Conservation (phyloP, 2,888 invertebrate species). For the Andrena bucephala region DNA sequence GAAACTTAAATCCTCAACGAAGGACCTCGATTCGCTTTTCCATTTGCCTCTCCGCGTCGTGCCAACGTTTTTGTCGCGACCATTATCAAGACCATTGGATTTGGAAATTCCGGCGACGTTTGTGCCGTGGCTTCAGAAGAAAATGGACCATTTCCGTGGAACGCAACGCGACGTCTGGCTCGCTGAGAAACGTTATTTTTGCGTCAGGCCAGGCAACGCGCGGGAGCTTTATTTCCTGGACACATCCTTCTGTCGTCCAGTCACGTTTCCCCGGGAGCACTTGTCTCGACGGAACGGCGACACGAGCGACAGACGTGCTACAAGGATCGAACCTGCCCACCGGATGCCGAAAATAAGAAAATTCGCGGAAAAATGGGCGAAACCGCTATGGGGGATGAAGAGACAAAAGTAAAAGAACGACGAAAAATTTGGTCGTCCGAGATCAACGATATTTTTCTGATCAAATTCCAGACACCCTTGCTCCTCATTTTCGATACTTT, state of each 20-base stretch:
- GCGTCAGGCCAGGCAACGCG: constrained; percentile 5
- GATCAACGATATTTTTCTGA: neutral
- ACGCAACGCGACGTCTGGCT: constrained; percentile 16
- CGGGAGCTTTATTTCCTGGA: constrained; percentile 55
- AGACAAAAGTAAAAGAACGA: neutral
- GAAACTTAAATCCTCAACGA: neutral
- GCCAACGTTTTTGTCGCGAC: constrained; percentile 33
- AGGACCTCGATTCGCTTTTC: neutral
- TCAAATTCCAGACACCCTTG: neutral
- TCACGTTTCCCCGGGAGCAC: constrained; percentile 66
- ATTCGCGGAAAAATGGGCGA: constrained; percentile 25
- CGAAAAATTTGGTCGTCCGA: neutral
- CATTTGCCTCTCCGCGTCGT: constrained; percentile 6
- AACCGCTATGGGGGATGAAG: neutral
- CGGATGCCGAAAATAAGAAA: constrained; percentile 59
- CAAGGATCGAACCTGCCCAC: constrained; percentile 41
- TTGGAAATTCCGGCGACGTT: constrained; percentile 36
- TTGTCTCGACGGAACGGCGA: constrained; percentile 65
- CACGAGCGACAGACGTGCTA: constrained; percentile 34
- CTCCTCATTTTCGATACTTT: neutral
- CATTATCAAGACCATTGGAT: constrained; percentile 47
- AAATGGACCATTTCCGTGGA: constrained; percentile 1
- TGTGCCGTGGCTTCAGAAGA: constrained; percentile 4
- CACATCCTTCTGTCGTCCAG: constrained; percentile 63
- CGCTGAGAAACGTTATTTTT: constrained; percentile 40